Evolutionary conservation across 2,888 invertebrate genomes (phyloP).

Genomic region (Rhyacophila evoluta): DNA sequence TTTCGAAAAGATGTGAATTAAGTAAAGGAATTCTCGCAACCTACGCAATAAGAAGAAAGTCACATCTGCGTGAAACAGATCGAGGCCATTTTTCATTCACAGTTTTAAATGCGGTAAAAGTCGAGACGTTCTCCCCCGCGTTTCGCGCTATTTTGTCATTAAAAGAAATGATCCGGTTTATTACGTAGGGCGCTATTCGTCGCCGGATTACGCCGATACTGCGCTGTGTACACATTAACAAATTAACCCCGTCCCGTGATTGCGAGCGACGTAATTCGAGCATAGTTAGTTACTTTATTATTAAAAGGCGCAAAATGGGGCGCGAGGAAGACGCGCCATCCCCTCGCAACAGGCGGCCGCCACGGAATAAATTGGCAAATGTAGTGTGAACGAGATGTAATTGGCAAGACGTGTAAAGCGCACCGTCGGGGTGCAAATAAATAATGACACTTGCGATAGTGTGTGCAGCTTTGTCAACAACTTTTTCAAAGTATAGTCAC

Average conservation of each 20-base stretch:
- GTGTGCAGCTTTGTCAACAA: too few species aligned
- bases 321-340: neutral
- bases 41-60: neutral
- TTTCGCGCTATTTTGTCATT: slow-evolving; percentile 12
- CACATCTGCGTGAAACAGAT: slow-evolving; percentile 5
- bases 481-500: too few species aligned
- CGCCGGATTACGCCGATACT: slow-evolving; percentile 28
- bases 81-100: neutral
- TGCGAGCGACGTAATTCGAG: slow-evolving; percentile 30
- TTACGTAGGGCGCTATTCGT: slow-evolving; percentile 13
- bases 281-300: slow-evolving; percentile 23
- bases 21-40: neutral
- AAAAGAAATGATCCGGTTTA: slow-evolving; percentile 41
- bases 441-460: slow-evolving; percentile 27
- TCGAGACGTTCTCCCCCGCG: neutral
- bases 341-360: slow-evolving; percentile 26
- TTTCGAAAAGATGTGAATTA: neutral
- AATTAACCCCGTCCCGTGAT: slow-evolving; percentile 47
- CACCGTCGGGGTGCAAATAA: neutral
- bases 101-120: slow-evolving; percentile 23
- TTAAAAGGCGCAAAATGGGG: slow-evolving; percentile 30
- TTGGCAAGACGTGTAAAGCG: slow-evolving; percentile 31
- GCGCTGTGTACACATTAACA: slow-evolving; percentile 42
- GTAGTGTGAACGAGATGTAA: slow-evolving; percentile 32
- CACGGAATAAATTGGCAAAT: slow-evolving; percentile 32